These are phyloP conservation scores for Coptodon bakossiorum DNA, from an alignment of 2,113 vertebrate species.

Conservation along the genomic window DNA sequence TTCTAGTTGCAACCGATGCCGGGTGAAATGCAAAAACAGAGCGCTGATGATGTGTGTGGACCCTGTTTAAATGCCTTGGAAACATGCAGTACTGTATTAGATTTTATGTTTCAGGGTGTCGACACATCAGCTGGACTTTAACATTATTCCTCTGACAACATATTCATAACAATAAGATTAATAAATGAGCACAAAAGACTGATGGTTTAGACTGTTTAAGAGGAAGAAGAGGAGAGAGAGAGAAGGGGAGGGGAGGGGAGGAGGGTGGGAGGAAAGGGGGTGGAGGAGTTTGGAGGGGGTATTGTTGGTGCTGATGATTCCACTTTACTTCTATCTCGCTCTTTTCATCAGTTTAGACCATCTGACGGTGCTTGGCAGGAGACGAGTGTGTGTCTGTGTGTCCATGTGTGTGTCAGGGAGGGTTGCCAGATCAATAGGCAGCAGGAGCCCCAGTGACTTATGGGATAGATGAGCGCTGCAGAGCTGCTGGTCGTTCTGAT, in stretches of 20 bases:
- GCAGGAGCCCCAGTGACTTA: constrained; percentile 37
- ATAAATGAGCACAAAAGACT: neutral
- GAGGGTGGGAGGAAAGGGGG: neutral
- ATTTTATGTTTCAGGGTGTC: neutral
- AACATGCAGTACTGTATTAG: neutral
- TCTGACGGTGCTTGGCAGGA: constrained; percentile 46
- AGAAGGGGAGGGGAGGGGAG: neutral
- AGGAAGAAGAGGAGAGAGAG: neutral
- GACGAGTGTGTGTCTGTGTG: constrained; percentile 5
- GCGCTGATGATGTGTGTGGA: neutral
- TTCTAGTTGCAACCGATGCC: neutral
- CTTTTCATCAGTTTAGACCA: constrained; percentile 43
- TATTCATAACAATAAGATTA: neutral
- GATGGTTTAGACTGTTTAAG: neutral
- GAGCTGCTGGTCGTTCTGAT: constrained; percentile 26
- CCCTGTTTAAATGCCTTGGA: neutral
- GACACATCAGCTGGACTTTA: neutral
- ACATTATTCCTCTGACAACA: neutral
- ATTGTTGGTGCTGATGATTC: neutral
- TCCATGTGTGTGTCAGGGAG: constrained; percentile 17
- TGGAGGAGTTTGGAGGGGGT: neutral
- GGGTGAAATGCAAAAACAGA: neutral
- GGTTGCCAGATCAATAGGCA: constrained; percentile 44
- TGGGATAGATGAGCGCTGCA: constrained; percentile 24
- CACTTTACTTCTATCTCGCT: neutral